Conservation (phyloP, 2,113 vertebrate species). For the Opisthocomus hoazin region DNA sequence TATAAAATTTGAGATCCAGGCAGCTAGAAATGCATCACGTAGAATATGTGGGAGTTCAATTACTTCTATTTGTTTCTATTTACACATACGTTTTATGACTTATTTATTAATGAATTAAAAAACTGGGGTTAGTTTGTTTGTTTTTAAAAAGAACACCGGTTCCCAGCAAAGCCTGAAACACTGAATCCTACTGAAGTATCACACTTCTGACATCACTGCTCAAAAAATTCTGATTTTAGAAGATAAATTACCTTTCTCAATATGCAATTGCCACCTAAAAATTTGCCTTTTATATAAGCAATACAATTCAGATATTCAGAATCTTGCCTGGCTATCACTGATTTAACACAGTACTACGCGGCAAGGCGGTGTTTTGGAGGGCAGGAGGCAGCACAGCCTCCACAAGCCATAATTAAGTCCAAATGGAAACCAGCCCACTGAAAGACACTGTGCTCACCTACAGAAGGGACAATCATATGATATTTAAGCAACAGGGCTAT, state of each 20-base stretch:
- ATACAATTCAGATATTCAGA: not conserved
- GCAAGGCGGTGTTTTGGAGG: not conserved
- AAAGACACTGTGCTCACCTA: not conserved
- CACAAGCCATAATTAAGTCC: not conserved
- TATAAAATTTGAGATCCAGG: not conserved
- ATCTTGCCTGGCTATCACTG: not conserved
- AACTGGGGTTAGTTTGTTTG: not conserved
- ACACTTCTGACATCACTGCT: not conserved
- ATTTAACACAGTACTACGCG: not conserved
- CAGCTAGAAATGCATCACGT: not conserved
- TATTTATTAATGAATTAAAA: not conserved
- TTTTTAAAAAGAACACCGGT: not conserved
- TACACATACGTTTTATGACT: not conserved
- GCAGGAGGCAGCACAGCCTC: not conserved
- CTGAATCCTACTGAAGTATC: not conserved
- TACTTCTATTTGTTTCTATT: not conserved
- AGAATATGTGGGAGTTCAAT: not conserved
- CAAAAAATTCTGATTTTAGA: not conserved
- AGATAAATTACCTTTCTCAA: not conserved
- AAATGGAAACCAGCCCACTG: not conserved
- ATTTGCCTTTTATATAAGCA: not conserved
- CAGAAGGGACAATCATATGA: not conserved
- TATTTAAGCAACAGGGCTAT: conserved; percentile 8
- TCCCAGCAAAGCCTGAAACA: not conserved
- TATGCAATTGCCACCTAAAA: not conserved